Evolutionary conservation across 2,797 vertebrate genomes (phyloP).

Genomic region (Helicolenus hilgendorfi): DNA sequence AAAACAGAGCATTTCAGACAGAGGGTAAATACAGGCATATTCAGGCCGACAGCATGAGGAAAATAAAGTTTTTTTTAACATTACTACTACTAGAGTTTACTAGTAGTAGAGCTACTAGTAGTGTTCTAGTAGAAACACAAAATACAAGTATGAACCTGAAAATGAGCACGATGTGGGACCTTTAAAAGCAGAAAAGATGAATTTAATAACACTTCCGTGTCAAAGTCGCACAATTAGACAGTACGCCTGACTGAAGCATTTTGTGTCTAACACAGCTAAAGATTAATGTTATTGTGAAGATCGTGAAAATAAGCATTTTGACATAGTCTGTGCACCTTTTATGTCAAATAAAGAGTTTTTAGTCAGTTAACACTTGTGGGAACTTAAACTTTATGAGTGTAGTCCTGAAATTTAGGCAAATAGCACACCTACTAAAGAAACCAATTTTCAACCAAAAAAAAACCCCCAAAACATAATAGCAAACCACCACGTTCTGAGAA

Average conservation of each 20-base stretch:
- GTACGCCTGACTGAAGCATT: neutral
- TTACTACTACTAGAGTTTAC: too few relatives aligned
- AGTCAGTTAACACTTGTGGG: neutral
- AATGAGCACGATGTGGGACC: too few relatives aligned
- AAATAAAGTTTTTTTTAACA: too few relatives aligned
- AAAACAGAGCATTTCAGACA: too few relatives aligned
- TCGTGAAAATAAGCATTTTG: neutral
- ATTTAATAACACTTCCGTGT: neutral
- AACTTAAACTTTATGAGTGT: neutral
- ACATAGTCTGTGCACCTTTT: too few relatives aligned
- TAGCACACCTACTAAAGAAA: neutral
- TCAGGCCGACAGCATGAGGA: too few relatives aligned
- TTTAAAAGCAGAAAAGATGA: neutral
- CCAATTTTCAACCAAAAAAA: neutral
- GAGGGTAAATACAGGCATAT: too few relatives aligned
- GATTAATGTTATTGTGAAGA: neutral
- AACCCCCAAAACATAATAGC: neutral
- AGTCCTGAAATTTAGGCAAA: neutral
- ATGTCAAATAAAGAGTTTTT: neutral
- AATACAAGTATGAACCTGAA: too few relatives aligned
- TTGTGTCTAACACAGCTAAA: neutral
- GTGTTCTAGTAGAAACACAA: too few relatives aligned
- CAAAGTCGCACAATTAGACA: too few relatives aligned
- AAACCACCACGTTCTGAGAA: too few relatives aligned
- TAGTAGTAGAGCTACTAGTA: too few relatives aligned